Evolutionary conservation across 2,113 vertebrate species (phyloP).

Genomic region (Psephotus haematonotus): DNA sequence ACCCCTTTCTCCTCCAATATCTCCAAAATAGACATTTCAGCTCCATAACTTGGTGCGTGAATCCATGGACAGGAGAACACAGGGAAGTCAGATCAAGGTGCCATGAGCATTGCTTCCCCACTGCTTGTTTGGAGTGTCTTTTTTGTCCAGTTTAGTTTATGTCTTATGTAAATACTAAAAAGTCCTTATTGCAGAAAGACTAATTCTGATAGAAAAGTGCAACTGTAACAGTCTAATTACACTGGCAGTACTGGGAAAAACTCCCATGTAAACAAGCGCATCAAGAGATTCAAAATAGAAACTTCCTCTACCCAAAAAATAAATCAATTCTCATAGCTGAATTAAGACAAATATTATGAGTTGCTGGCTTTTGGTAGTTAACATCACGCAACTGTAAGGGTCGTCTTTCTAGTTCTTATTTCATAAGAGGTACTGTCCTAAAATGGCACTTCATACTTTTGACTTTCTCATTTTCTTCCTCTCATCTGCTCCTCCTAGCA

Average conservation of each 20-base stretch:
- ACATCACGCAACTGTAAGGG: not conserved
- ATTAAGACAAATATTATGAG: not conserved
- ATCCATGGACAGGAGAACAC: not conserved
- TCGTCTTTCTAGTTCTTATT: not conserved
- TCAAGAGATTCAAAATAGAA: not conserved
- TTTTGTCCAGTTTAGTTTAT: not conserved
- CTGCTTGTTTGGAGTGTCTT: not conserved
- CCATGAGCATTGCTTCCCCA: not conserved
- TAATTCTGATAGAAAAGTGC: not conserved
- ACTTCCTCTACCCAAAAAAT: not conserved
- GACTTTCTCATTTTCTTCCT: not conserved
- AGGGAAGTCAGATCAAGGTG: not conserved
- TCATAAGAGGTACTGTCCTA: not conserved
- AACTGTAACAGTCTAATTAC: not conserved
- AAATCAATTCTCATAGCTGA: not conserved
- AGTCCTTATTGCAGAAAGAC: not conserved
- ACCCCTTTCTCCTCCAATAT: not conserved
- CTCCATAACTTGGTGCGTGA: not conserved
- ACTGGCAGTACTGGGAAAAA: not conserved
- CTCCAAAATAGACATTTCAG: not conserved
- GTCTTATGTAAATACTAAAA: not conserved
- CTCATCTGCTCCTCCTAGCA: not conserved
- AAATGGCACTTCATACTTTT: not conserved
- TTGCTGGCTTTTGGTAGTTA: not conserved
- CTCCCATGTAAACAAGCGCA: not conserved